Percentiles rank a stretch among this genome's conserved stretches.
Evolutionary conservation across 2,888 invertebrate species (phyloP).

Genomic region (Gerris lacustris): DNA sequence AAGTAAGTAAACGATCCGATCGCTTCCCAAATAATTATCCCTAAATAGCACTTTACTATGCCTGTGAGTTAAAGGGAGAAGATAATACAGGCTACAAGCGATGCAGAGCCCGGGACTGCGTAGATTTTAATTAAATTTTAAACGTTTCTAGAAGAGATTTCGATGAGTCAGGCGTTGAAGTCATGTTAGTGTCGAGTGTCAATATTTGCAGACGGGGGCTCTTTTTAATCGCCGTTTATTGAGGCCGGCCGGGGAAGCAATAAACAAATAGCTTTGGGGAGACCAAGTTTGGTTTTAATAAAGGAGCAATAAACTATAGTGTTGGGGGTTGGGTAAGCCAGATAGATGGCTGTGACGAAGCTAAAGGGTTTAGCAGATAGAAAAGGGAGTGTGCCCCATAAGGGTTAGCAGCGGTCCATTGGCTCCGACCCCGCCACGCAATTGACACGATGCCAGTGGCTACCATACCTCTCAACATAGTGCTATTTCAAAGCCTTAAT

Average conservation of each 20-base stretch:
- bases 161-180: neutral
- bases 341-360: conserved; percentile 15
- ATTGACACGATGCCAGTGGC: neutral
- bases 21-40: neutral
- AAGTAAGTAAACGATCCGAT: too few relatives aligned
- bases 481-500: too few relatives aligned
- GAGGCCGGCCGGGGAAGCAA: conserved; percentile 4
- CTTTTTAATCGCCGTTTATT: conserved; percentile 9
- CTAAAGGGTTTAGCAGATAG: conserved; percentile 5
- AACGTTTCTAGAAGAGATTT: neutral
- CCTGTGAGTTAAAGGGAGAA: neutral
- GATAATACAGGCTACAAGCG: neutral
- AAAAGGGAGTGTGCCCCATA: neutral
- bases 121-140: conserved; percentile 2
- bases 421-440: neutral
- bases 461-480: neutral
- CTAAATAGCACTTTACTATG: neutral
- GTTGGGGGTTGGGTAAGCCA: conserved; percentile 9
- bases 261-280: conserved; percentile 6
- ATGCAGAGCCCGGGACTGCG: neutral
- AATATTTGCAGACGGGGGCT: conserved; percentile 7
- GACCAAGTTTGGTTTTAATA: conserved; percentile 13
- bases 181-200: neutral
- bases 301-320: neutral
- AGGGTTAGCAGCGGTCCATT: conserved; percentile 14